phyloP scores from a whole-genome alignment of 2,797 vertebrate genomes.

The Discoglossus pictus region DNA sequence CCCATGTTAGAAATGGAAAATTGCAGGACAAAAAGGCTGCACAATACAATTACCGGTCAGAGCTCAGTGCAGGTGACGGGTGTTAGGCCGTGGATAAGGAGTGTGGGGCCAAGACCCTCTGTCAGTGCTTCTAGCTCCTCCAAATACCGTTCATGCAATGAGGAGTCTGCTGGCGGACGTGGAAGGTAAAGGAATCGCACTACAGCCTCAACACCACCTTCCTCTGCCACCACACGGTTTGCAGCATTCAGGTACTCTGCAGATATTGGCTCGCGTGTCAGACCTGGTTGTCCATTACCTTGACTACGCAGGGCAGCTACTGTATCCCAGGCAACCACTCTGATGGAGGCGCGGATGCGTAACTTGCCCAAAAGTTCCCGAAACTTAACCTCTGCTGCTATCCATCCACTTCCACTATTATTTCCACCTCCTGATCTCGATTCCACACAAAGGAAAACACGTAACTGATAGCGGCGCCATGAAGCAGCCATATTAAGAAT shows the following conservation, averaged over 20 bases:
- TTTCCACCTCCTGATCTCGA: constrained; percentile 49
- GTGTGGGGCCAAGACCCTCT: constrained; percentile 78
- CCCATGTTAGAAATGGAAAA: too few species aligned
- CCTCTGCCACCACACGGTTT: constrained; percentile 76
- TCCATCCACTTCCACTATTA: constrained; percentile 76
- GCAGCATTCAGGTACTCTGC: constrained; percentile 72
- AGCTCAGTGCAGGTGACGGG: constrained; percentile 89
- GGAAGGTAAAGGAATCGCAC: constrained; percentile 89
- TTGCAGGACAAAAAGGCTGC: too few species aligned
- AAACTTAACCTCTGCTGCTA: constrained; percentile 81
- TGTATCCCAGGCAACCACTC: constrained; percentile 82
- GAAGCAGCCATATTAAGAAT: constrained; percentile 88
- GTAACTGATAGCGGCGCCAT: constrained; percentile 82
- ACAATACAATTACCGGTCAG: too few species aligned
- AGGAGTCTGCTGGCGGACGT: constrained; percentile 71
- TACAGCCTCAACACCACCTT: constrained; percentile 73
- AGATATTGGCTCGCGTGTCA: constrained; percentile 52
- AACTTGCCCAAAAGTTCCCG: constrained; percentile 81
- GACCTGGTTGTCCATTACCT: constrained; percentile 50
- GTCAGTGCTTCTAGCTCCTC: constrained; percentile 79
- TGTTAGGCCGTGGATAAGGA: constrained; percentile 87
- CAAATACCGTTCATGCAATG: constrained; percentile 75
- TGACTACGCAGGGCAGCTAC: constrained; percentile 64
- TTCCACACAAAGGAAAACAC: constrained; percentile 86
- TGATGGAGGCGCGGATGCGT: constrained; percentile 84